These are phyloP conservation scores for Drosophila nasuta DNA, from an alignment of 1,140 invertebrate genomes.

Conservation along the genomic window DNA sequence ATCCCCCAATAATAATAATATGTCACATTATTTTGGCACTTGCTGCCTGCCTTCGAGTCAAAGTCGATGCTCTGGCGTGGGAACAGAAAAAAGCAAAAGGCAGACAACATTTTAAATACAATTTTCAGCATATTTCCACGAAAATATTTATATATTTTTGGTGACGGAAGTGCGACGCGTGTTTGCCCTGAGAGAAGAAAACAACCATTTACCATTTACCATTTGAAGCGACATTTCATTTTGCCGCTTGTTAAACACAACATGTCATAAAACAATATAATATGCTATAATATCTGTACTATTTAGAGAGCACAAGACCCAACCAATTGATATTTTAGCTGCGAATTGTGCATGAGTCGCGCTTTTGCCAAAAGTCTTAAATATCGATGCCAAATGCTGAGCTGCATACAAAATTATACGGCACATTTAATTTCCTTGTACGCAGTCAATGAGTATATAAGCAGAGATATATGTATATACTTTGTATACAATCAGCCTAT, in stretches of 20 bases:
- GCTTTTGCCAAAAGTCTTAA: constrained; percentile 61
- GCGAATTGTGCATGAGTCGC: constrained; percentile 44
- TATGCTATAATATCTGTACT: constrained; percentile 23
- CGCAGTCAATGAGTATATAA: constrained; percentile 32
- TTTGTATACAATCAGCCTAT: constrained; percentile 13
- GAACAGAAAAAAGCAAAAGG: constrained; percentile 23
- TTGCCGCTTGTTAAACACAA: constrained; percentile 29
- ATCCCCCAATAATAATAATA: constrained; percentile 41
- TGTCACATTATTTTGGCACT: constrained; percentile 70
- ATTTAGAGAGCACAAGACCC: constrained; percentile 37
- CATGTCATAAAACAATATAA: constrained; percentile 31
- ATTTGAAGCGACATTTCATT: constrained; percentile 54
- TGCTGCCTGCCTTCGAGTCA: constrained; percentile 25
- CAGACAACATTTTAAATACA: constrained; percentile 14
- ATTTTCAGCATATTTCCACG: constrained; percentile 54
- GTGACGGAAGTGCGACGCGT: constrained; percentile 72
- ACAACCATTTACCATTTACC: constrained; percentile 39
- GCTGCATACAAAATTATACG: constrained; percentile 54
- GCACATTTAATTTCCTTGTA: constrained; percentile 58
- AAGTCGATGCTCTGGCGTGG: constrained; percentile 54
- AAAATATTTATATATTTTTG: constrained; percentile 50
- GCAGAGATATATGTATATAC: constrained; percentile 6
- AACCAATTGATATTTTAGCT: constrained; percentile 61
- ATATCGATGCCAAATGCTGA: constrained; percentile 49
- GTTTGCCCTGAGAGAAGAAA: constrained; percentile 27